phyloP scores from a whole-genome alignment of 2,888 invertebrate species.

The Chrysodeixis includens region DNA sequence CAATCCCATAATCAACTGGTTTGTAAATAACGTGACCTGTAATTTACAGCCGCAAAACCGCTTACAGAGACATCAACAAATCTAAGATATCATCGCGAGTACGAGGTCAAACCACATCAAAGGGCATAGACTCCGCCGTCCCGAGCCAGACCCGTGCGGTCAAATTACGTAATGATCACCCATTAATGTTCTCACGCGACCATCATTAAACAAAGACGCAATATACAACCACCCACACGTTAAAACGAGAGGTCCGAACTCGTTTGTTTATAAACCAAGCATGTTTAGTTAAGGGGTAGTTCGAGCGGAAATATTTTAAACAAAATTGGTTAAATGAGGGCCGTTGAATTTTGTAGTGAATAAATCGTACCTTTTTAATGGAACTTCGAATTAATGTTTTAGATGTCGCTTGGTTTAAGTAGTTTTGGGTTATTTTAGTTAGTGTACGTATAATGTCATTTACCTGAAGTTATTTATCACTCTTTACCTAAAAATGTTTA shows the following conservation, averaged over 20 bases:
- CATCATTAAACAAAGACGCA: constrained; percentile 55
- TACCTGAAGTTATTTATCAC: no score
- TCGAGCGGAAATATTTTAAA: constrained; percentile 47
- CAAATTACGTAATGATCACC: constrained; percentile 70
- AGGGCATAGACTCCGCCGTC: constrained; percentile 36
- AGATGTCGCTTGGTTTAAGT: constrained; percentile 11
- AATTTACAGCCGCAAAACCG: constrained; percentile 47
- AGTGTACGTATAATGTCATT: constrained; percentile 6
- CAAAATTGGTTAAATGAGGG: constrained; percentile 37
- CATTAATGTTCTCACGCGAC: constrained; percentile 61
- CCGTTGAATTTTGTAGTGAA: constrained; percentile 42
- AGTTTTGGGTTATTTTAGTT: no score
- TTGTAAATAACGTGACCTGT: constrained; percentile 20
- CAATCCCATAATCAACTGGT: background rate
- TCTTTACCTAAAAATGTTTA: no score
- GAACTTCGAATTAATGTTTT: constrained; percentile 28
- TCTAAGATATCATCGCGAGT: constrained; percentile 51
- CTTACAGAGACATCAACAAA: constrained; percentile 37
- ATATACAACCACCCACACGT: constrained; percentile 19
- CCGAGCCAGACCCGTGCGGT: constrained; percentile 58
- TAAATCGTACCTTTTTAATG: constrained; percentile 41
- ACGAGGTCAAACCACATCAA: constrained; percentile 49
- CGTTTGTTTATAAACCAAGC: constrained; percentile 42
- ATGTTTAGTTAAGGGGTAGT: constrained; percentile 34
- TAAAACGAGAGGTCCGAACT: constrained; percentile 34